phyloP scores from a whole-genome alignment of 1,140 invertebrate genomes.

The Artemia franciscana region DNA sequence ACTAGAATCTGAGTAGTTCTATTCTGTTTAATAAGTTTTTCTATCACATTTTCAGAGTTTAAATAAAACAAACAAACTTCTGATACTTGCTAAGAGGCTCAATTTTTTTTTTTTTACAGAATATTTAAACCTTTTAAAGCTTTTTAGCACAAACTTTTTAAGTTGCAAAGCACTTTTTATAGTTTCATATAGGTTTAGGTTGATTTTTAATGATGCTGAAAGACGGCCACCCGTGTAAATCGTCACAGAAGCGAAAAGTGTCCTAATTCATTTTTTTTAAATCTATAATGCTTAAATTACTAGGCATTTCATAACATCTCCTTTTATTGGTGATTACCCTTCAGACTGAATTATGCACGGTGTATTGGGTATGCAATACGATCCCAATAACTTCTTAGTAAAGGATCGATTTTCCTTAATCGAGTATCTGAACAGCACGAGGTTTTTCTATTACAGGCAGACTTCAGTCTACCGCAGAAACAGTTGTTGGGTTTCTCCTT shows the following conservation, averaged over 20 bases:
- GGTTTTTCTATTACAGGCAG: too few species aligned
- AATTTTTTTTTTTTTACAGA: too few species aligned
- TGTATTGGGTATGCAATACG: not conserved
- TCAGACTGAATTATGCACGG: not conserved
- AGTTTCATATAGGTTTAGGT: too few species aligned
- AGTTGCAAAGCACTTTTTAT: too few species aligned
- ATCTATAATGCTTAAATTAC: not conserved
- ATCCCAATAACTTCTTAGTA: not conserved
- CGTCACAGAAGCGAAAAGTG: not conserved
- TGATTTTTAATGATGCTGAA: too few species aligned
- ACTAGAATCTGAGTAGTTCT: too few species aligned
- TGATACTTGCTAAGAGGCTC: too few species aligned
- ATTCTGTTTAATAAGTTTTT: too few species aligned
- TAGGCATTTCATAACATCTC: not conserved
- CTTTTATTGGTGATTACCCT: not conserved
- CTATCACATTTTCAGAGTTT: too few species aligned
- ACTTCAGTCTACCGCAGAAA: not conserved
- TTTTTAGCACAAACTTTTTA: too few species aligned
- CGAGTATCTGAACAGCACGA: not conserved
- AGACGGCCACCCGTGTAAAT: not conserved
- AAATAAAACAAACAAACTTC: too few species aligned
- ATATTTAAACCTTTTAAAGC: too few species aligned
- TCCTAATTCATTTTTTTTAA: not conserved
- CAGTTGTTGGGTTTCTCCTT: not conserved
- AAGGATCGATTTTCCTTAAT: not conserved